Percentiles rank a stretch among this genome's conserved stretches.
These are phyloP conservation scores for Mylabris phalerata DNA, from an alignment of 1,140 invertebrate species.

Conservation along the genomic window DNA sequence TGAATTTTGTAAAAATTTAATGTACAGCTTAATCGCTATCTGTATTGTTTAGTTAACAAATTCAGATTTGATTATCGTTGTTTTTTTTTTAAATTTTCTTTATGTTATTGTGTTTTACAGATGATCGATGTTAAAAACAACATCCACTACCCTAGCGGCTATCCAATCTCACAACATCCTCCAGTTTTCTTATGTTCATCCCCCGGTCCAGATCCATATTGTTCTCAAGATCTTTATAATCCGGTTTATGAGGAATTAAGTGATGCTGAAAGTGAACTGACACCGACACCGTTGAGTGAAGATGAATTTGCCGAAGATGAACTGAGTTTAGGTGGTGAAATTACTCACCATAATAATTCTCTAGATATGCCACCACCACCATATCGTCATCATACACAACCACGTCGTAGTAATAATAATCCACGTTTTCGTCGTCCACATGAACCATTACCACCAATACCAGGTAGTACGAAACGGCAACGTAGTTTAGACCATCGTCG, in stretches of 20 bases:
- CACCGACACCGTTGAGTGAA: constrained; percentile 52
- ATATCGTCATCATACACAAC: constrained; percentile 30
- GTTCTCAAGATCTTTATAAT: constrained; percentile 59
- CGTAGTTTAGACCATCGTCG: constrained; percentile 52
- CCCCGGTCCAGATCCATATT: constrained; percentile 60
- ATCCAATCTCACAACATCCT: constrained; percentile 49
- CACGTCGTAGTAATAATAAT: constrained; percentile 30
- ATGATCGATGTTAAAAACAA: constrained; percentile 60
- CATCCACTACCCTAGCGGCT: constrained; percentile 49
- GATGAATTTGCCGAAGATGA: constrained; percentile 66
- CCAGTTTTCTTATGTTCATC: constrained; percentile 61
- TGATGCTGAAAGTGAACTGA: constrained; percentile 53
- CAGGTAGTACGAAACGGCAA: constrained; percentile 44
- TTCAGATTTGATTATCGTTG: no score
- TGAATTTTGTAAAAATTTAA: no score
- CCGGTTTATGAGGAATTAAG: constrained; percentile 66
- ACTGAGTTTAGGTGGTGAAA: constrained; percentile 50
- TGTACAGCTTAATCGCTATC: no score
- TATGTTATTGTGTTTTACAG: constrained; percentile 40
- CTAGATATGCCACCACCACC: constrained; percentile 44
- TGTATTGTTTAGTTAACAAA: no score
- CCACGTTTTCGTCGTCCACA: constrained; percentile 36
- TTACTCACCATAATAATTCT: constrained; percentile 39
- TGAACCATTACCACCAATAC: constrained; percentile 41
- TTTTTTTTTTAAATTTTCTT: no score